These are phyloP conservation scores for Stercorarius parasiticus DNA, from an alignment of 2,113 vertebrate species.

Conservation along the genomic window DNA sequence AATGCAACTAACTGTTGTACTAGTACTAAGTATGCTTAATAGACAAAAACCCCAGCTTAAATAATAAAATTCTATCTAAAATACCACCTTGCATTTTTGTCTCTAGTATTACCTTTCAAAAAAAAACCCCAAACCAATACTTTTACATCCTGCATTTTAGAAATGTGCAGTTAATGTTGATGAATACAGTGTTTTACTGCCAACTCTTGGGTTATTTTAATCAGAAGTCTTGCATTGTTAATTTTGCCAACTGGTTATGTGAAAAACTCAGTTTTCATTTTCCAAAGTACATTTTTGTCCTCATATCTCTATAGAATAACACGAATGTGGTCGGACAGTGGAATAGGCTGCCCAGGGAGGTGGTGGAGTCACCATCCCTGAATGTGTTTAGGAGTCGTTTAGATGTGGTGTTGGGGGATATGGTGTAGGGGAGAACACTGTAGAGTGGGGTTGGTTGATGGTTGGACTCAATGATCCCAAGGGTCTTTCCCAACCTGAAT, in stretches of 20 bases:
- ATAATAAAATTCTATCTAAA: not conserved
- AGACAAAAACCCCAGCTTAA: not conserved
- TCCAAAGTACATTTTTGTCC: not conserved
- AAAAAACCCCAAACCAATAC: not conserved
- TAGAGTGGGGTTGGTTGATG: too few relatives aligned
- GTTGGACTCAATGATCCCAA: too few relatives aligned
- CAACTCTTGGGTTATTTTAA: not conserved
- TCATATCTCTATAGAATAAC: not conserved
- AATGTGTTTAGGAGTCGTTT: too few relatives aligned
- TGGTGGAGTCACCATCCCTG: too few relatives aligned
- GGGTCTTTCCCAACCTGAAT: too few relatives aligned
- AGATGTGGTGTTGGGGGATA: too few relatives aligned
- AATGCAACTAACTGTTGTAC: not conserved
- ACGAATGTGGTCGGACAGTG: not conserved
- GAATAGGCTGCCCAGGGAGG: too few relatives aligned
- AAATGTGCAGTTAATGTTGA: not conserved
- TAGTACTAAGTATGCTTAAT: not conserved
- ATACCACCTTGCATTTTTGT: not conserved
- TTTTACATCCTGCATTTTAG: not conserved
- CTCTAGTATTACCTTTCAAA: not conserved
- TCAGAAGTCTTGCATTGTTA: not conserved
- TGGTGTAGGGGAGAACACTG: too few relatives aligned
- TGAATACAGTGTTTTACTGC: not conserved
- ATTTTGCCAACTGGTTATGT: not conserved
- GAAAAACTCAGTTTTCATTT: not conserved